Conservation (phyloP, 2,797 vertebrate species). For the Poeciliopsis presidionis region DNA sequence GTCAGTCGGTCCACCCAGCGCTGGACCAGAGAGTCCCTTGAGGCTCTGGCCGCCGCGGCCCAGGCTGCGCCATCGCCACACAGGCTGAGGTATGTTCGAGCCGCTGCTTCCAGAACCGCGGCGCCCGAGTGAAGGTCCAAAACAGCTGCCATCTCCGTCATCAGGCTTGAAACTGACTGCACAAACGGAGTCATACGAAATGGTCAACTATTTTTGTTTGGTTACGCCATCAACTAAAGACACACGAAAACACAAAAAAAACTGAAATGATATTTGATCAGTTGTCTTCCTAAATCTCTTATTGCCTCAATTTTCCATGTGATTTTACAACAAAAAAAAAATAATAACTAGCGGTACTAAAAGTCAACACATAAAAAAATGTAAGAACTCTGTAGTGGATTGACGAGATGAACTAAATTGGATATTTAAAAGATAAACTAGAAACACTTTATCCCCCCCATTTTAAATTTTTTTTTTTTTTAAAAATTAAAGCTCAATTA, state of each 20-base stretch:
- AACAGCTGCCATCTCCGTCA: constrained; percentile 79
- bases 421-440: background rate
- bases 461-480: background rate
- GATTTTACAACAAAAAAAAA: background rate
- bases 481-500: background rate
- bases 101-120: constrained; percentile 84
- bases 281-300: background rate
- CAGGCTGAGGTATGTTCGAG: constrained; percentile 82
- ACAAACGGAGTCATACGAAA: constrained; percentile 5
- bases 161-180: constrained; percentile 82
- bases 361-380: background rate
- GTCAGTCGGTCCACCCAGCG: constrained; percentile 80
- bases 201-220: background rate
- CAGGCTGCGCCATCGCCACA: constrained; percentile 75
- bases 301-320: background rate
- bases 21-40: constrained; percentile 82
- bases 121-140: constrained; percentile 77
- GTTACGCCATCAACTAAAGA: background rate
- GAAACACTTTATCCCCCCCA: background rate
- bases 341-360: background rate
- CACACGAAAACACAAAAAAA: background rate
- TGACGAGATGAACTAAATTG: background rate
- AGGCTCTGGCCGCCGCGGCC: constrained; percentile 63
- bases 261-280: background rate
- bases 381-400: background rate